Evolutionary conservation across 2,888 invertebrate genomes (phyloP).

Genomic region (Eumacrocentrus americanus): DNA sequence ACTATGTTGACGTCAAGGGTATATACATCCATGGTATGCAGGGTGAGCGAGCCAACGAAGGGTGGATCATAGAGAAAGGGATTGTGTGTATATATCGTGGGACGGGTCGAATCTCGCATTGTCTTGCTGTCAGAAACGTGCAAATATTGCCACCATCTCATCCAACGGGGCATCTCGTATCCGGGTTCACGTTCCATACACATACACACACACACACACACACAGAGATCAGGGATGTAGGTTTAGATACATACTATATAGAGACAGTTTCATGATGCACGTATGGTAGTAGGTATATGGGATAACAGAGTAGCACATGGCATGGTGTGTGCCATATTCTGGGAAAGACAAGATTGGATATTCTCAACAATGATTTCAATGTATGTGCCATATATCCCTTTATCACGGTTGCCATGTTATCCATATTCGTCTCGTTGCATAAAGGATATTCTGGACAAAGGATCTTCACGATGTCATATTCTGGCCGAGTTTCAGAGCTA

Average conservation of each 20-base stretch:
- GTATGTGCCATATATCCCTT: neutral
- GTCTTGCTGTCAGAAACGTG: conserved; percentile 55
- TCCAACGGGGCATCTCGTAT: conserved; percentile 39
- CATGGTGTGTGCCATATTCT: no score
- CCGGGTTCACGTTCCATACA: no score
- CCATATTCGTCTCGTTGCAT: neutral
- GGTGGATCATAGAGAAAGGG: conserved; percentile 44
- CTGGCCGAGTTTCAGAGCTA: neutral
- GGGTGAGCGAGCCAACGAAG: conserved; percentile 27
- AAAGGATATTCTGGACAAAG: neutral
- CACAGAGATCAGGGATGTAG: neutral
- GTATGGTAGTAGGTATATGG: neutral
- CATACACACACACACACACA: no score
- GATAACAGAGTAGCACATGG: neutral
- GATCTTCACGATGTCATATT: neutral
- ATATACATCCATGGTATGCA: conserved; percentile 7
- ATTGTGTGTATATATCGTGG: conserved; percentile 49
- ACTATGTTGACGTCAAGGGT: conserved; percentile 27
- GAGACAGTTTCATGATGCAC: neutral
- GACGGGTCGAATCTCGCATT: conserved; percentile 54
- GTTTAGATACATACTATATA: conserved; percentile 2
- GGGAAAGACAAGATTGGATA: conserved; percentile 1
- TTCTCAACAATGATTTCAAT: neutral
- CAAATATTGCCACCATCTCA: conserved; percentile 58
- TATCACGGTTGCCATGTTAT: neutral